phyloP scores from a whole-genome alignment of 2,113 vertebrate genomes.

The Alectura lathami region DNA sequence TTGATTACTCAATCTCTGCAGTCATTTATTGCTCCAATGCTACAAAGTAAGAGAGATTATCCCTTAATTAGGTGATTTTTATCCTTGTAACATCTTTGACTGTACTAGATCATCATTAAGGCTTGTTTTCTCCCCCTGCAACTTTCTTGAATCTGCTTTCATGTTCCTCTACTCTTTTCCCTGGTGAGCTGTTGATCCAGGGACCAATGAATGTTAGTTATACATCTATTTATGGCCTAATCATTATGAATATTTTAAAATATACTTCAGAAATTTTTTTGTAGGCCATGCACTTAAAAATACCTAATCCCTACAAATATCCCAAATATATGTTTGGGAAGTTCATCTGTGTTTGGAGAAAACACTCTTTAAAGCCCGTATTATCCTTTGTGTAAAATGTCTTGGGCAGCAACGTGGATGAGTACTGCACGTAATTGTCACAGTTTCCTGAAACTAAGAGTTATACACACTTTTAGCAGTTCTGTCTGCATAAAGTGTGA shows the following conservation, averaged over 20 bases:
- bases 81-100: slow-evolving; percentile 52
- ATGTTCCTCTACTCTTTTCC: slow-evolving; percentile 57
- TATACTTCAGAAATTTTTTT: slow-evolving; percentile 33
- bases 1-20: slow-evolving; percentile 50
- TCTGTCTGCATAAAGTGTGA: neutral
- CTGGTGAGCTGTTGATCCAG: slow-evolving; percentile 48
- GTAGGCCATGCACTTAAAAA: slow-evolving; percentile 9
- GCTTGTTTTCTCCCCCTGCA: slow-evolving; percentile 7
- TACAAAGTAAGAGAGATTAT: slow-evolving; percentile 69
- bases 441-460: neutral
- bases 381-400: neutral
- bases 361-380: neutral
- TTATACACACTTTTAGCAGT: neutral
- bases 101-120: slow-evolving; percentile 56
- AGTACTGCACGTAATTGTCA: neutral
- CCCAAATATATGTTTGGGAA: neutral
- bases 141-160: slow-evolving; percentile 64
- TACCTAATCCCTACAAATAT: neutral
- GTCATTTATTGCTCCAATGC: slow-evolving; percentile 57
- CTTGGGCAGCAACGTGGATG: neutral
- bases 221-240: slow-evolving; percentile 58
- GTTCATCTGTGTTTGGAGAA: neutral
- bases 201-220: slow-evolving; percentile 57
- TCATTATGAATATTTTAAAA: slow-evolving; percentile 65
- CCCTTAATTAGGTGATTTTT: slow-evolving; percentile 68